phyloP scores from a whole-genome alignment of 2,888 invertebrate species.

The Phaedon cochleariae region DNA sequence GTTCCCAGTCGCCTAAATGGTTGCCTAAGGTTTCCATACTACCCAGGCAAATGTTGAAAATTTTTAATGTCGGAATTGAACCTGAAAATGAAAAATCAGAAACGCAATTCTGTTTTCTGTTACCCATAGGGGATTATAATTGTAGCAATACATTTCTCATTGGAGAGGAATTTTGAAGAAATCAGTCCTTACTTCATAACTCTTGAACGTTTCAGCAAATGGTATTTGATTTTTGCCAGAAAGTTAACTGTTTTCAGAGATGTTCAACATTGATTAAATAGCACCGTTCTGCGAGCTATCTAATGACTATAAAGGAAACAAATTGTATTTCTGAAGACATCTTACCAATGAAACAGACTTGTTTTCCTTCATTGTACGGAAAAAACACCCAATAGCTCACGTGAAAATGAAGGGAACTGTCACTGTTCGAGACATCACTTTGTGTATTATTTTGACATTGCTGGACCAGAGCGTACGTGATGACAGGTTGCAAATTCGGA shows the following conservation, averaged over 20 bases:
- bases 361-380: slow-evolving; percentile 72
- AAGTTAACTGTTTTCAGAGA: too few relatives aligned
- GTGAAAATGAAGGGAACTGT: slow-evolving; percentile 61
- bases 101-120: background rate
- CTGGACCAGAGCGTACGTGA: slow-evolving; percentile 69
- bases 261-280: background rate
- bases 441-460: slow-evolving; percentile 41
- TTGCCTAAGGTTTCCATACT: slow-evolving; percentile 65
- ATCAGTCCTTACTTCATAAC: too few relatives aligned
- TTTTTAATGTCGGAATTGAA: slow-evolving; percentile 67
- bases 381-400: slow-evolving; percentile 77
- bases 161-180: too few relatives aligned
- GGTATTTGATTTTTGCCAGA: too few relatives aligned
- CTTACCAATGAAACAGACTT: slow-evolving; percentile 64
- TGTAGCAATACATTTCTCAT: too few relatives aligned
- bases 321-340: background rate
- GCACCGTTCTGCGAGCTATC: too few relatives aligned
- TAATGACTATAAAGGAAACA: too few relatives aligned
- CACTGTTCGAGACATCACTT: slow-evolving; percentile 9
- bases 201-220: too few relatives aligned
- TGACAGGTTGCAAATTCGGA: slow-evolving; percentile 65
- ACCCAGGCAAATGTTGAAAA: slow-evolving; percentile 70
- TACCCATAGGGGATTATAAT: too few relatives aligned
- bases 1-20: slow-evolving; percentile 77
- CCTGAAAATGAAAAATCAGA: slow-evolving; percentile 52